Conservation (phyloP, 2,113 vertebrate genomes). For the Gobiocypris rarus region DNA sequence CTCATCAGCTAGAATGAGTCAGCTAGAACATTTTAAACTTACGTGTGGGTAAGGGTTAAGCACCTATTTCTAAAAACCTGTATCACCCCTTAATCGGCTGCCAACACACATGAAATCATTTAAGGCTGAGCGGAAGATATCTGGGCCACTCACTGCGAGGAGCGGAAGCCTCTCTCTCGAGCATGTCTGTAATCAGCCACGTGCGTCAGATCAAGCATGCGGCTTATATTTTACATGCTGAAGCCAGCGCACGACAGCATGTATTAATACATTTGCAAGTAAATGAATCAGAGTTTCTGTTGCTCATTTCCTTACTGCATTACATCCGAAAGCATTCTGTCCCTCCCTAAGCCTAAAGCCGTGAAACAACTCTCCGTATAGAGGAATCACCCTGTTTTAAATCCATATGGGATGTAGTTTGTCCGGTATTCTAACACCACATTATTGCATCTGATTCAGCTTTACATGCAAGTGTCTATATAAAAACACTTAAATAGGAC, state of each 20-base stretch:
- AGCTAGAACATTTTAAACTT: too few species aligned
- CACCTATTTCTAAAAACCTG: conserved; percentile 54
- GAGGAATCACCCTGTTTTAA: not conserved
- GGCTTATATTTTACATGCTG: conserved; percentile 26
- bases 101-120: conserved; percentile 71
- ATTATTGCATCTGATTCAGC: not conserved
- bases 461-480: not conserved
- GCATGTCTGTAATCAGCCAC: not conserved
- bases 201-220: conserved; percentile 21
- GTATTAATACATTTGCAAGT: conserved; percentile 40
- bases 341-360: not conserved
- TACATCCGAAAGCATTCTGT: not conserved
- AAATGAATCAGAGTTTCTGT: conserved; percentile 37
- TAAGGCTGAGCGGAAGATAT: conserved; percentile 59
- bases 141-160: conserved; percentile 60
- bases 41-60: not conserved
- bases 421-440: not conserved
- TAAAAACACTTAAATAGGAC: not conserved
- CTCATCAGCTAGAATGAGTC: too few species aligned
- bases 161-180: conserved; percentile 31
- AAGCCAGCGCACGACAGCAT: not conserved
- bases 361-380: not conserved
- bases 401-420: not conserved
- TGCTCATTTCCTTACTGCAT: conserved; percentile 22
- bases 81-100: conserved; percentile 67